Conservation (phyloP, 2,113 vertebrate genomes). For the Empidonax traillii region DNA sequence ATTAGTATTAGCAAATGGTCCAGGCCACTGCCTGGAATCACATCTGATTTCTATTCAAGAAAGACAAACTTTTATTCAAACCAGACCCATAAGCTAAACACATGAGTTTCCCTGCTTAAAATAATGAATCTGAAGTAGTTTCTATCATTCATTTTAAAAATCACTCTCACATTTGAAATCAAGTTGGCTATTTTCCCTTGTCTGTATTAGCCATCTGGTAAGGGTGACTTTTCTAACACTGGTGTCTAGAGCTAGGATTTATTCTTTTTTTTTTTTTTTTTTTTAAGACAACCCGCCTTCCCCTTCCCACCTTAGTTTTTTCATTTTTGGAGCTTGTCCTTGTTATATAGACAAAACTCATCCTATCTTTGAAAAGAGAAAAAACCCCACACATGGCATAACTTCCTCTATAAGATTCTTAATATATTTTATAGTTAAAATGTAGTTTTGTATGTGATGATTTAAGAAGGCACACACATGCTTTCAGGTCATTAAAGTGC, state of each 20-base stretch:
- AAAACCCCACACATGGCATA: slow-evolving; percentile 33
- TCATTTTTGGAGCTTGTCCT: slow-evolving; percentile 49
- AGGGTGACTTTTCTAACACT: slow-evolving; percentile 58
- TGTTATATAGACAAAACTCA: slow-evolving; percentile 41
- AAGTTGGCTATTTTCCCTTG: slow-evolving; percentile 70
- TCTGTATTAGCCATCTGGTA: slow-evolving; percentile 71
- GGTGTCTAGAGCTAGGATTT: slow-evolving; percentile 44
- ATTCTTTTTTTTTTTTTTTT: too few relatives aligned
- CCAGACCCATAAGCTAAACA: slow-evolving; percentile 75
- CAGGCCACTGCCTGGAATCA: slow-evolving; percentile 76
- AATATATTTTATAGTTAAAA: slow-evolving; percentile 73
- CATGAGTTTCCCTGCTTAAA: slow-evolving; percentile 70
- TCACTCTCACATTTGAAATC: slow-evolving; percentile 76
- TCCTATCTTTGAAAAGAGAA: slow-evolving; percentile 53
- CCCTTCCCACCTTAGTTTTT: slow-evolving; percentile 14
- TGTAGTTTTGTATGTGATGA: slow-evolving; percentile 42
- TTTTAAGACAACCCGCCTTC: neutral
- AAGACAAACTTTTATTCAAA: slow-evolving; percentile 81
- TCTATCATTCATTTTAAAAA: slow-evolving; percentile 77
- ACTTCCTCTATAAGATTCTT: slow-evolving; percentile 48
- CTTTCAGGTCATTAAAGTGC: slow-evolving; percentile 56
- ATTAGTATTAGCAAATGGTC: slow-evolving; percentile 83
- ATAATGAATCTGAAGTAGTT: slow-evolving; percentile 76
- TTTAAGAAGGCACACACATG: slow-evolving; percentile 55
- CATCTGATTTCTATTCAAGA: slow-evolving; percentile 82